Evolutionary conservation across 2,888 invertebrate species (phyloP).

Genomic region (Lithophane leautieri): DNA sequence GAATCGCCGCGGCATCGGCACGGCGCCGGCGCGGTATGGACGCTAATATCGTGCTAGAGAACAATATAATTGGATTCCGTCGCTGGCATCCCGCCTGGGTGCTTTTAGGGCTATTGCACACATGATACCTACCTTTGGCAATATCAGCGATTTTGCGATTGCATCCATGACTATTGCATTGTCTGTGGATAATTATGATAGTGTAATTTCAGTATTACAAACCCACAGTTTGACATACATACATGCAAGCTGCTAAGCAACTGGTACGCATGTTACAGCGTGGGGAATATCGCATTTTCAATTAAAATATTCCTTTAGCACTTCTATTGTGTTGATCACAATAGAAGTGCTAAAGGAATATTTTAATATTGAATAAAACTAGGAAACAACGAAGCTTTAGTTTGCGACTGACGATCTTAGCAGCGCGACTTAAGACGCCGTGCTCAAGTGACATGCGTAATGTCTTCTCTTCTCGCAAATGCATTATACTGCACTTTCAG

Average conservation of each 20-base stretch:
- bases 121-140: slow-evolving; percentile 24
- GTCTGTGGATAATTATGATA: not conserved
- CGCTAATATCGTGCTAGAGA: slow-evolving; percentile 59
- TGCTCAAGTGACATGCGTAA: slow-evolving; percentile 44
- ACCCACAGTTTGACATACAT: not conserved
- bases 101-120: slow-evolving; percentile 44
- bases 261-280: not conserved
- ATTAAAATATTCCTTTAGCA: not conserved
- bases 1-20: not conserved
- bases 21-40: slow-evolving; percentile 15
- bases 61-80: slow-evolving; percentile 67
- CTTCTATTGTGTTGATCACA: too few relatives aligned
- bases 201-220: not conserved
- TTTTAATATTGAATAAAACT: too few relatives aligned
- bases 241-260: not conserved
- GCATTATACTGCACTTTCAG: slow-evolving; percentile 34
- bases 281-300: not conserved
- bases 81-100: slow-evolving; percentile 55
- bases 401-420: not conserved
- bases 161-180: not conserved
- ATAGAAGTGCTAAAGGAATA: too few relatives aligned
- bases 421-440: not conserved
- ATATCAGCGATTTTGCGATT: slow-evolving; percentile 10
- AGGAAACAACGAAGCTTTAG: not conserved
- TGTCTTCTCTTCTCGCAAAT: slow-evolving; percentile 45